Conservation (phyloP, 2,113 vertebrate species). For the Amblyornis subalaris region DNA sequence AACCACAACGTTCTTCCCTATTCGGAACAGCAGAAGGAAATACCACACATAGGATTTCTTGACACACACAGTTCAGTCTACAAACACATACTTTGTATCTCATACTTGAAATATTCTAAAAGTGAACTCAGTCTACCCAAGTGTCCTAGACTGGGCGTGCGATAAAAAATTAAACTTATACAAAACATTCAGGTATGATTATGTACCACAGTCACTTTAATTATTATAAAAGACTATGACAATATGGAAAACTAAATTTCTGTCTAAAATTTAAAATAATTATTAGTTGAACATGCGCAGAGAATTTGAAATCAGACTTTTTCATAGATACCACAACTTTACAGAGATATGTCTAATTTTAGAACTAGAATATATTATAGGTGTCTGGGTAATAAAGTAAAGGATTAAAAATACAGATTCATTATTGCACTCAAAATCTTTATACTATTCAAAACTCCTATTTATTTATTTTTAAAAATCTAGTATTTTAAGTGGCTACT, state of each 20-base stretch:
- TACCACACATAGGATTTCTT: accelerated
- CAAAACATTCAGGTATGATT: not conserved
- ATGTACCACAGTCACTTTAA: not conserved
- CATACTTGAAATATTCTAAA: not conserved
- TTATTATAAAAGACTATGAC: not conserved
- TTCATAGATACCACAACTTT: not conserved
- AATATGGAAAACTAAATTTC: not conserved
- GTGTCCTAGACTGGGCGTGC: not conserved
- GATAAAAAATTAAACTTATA: not conserved
- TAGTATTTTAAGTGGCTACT: not conserved
- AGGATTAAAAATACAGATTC: not conserved
- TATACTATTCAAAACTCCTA: not conserved
- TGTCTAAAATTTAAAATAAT: not conserved
- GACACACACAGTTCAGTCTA: not conserved
- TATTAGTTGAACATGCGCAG: not conserved
- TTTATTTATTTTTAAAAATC: not conserved
- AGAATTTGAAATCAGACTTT: not conserved
- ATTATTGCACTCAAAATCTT: not conserved
- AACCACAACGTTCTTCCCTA: not conserved
- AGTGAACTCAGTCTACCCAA: not conserved
- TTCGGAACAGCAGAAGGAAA: not conserved
- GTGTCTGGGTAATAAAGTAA: not conserved
- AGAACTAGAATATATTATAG: not conserved
- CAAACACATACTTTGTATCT: not conserved
- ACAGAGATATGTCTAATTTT: not conserved